A percentile compares a stretch with the other conserved stretches of the same genome.
phyloP scores from a whole-genome alignment of 2,797 vertebrate genomes.

The Corythornis leucogaster region DNA sequence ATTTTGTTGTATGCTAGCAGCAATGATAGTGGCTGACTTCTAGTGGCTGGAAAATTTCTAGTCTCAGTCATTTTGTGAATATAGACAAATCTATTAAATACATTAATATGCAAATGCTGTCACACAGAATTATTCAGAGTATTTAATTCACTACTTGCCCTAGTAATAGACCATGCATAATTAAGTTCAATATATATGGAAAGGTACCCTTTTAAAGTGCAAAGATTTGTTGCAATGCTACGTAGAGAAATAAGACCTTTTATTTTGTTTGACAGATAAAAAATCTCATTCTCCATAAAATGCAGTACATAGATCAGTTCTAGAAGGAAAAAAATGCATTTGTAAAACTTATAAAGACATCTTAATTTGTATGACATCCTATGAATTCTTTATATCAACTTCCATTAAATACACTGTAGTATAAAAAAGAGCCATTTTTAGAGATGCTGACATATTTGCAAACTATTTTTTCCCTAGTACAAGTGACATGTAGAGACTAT shows the following conservation, averaged over 20 bases:
- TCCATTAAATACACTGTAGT: background rate
- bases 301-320: rapidly evolving
- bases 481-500: background rate
- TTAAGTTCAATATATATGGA: background rate
- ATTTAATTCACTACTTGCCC: background rate
- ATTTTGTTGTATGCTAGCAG: background rate
- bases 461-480: background rate
- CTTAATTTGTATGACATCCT: background rate
- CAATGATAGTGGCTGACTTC: background rate
- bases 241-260: background rate
- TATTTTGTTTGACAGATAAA: background rate
- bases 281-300: background rate
- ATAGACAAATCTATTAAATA: background rate
- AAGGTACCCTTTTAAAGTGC: background rate
- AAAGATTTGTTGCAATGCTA: background rate
- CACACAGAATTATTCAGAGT: background rate
- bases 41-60: background rate
- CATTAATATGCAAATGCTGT: background rate
- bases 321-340: background rate
- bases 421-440: background rate
- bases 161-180: background rate
- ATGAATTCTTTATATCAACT: background rate
- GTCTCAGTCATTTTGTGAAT: background rate
- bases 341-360: background rate
- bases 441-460: background rate